phyloP scores from a whole-genome alignment of 1,140 invertebrate species.

The Cydia pomonella region DNA sequence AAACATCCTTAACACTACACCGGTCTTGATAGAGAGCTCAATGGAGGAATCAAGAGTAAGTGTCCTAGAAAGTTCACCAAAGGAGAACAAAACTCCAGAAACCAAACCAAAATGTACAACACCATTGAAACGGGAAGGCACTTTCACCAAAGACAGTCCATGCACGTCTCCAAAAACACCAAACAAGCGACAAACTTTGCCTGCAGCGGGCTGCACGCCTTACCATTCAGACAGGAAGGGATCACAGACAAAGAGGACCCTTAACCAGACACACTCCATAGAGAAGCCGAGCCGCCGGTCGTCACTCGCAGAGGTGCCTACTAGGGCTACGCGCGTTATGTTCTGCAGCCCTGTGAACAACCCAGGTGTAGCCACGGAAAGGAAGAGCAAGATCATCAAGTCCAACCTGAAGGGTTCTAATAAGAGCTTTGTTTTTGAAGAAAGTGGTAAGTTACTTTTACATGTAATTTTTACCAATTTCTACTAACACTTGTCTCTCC shows the following conservation, averaged over 20 bases:
- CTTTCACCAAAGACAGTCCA: constrained; percentile 62
- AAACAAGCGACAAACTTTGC: constrained; percentile 52
- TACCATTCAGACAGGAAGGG: constrained; percentile 49
- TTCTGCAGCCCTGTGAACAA: constrained; percentile 71
- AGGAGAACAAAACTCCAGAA: constrained; percentile 33
- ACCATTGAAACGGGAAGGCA: constrained; percentile 62
- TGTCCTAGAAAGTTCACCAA: constrained; percentile 15
- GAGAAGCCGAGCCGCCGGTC: constrained; percentile 57
- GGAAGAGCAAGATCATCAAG: constrained; percentile 70
- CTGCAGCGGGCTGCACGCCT: constrained; percentile 69
- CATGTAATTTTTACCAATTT: background rate
- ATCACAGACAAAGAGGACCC: constrained; percentile 47
- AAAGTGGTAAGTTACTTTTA: constrained; percentile 53
- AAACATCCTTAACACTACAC: constrained; percentile 59
- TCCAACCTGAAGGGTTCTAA: constrained; percentile 76
- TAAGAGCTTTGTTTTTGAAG: constrained; percentile 73
- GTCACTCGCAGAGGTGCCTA: constrained; percentile 41
- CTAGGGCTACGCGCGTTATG: constrained; percentile 62
- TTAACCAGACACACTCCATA: constrained; percentile 71
- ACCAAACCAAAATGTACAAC: constrained; percentile 35
- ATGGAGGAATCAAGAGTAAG: constrained; percentile 52
- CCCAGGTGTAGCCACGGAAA: constrained; percentile 45
- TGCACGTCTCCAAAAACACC: constrained; percentile 49
- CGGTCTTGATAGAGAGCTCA: constrained; percentile 68
- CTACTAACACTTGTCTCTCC: background rate